Conservation (phyloP, 2,797 vertebrate species). For the Saxicola maurus region DNA sequence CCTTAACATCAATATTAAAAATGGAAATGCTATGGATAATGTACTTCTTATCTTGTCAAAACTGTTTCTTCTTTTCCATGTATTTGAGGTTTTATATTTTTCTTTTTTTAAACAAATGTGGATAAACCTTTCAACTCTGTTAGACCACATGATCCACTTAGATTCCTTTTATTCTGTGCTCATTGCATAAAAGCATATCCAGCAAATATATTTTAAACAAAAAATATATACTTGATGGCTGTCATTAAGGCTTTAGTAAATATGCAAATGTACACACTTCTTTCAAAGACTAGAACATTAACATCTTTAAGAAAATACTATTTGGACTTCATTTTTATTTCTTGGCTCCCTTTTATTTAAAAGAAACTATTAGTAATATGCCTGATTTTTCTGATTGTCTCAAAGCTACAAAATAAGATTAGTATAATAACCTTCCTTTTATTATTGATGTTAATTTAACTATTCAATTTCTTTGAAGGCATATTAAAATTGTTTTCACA, state of each 20-base stretch:
- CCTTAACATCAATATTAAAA: neutral
- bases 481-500: neutral
- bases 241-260: neutral
- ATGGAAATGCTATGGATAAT: neutral
- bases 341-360: neutral
- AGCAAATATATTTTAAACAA: neutral
- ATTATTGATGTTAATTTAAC: neutral
- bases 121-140: neutral
- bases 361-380: neutral
- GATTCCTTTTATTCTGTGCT: neutral
- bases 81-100: neutral
- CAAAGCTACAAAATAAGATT: neutral
- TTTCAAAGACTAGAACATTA: neutral
- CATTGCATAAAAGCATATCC: neutral
- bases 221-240: neutral
- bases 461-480: neutral
- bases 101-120: neutral
- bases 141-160: rapidly evolving
- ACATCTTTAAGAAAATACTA: neutral
- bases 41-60: neutral
- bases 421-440: neutral
- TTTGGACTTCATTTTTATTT: neutral
- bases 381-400: neutral
- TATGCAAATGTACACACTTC: neutral
- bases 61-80: neutral